A percentile compares a stretch with the other conserved stretches of the same genome.
Conservation (phyloP, 2,797 vertebrate species). For the Hydrophis major region DNA sequence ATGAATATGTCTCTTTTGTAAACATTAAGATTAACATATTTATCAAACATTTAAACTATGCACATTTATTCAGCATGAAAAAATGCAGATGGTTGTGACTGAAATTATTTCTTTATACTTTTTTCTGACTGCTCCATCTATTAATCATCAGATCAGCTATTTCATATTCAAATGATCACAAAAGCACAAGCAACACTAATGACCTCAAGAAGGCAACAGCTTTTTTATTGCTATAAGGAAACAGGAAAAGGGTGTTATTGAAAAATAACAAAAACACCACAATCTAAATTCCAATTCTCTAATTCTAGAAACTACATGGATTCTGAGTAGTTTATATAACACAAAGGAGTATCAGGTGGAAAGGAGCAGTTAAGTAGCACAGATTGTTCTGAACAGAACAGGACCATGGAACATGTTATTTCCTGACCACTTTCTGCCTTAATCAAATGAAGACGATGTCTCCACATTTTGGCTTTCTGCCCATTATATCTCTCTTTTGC, state of each 20-base stretch:
- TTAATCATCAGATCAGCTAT: constrained; percentile 53
- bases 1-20: rapidly evolving
- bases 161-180: constrained; percentile 21
- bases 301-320: background rate
- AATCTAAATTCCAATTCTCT: background rate
- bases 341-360: background rate
- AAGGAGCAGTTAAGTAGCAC: constrained; percentile 24
- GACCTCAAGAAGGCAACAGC: constrained; percentile 1
- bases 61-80: constrained; percentile 34
- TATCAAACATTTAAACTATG: constrained; percentile 27
- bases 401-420: constrained; percentile 21
- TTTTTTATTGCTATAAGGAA: constrained; percentile 12
- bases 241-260: background rate
- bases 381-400: constrained; percentile 38
- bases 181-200: constrained; percentile 45
- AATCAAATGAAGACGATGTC: background rate
- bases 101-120: background rate
- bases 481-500: background rate
- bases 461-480: background rate
- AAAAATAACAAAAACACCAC: constrained; percentile 21
- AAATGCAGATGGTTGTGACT: constrained; percentile 19
- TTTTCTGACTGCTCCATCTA: constrained; percentile 39
- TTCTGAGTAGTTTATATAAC: background rate
- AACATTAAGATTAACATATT: constrained; percentile 21
- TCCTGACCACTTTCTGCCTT: constrained; percentile 5